Percentiles rank a stretch among this genome's conserved stretches.
These are phyloP conservation scores for Drosophila algonquin DNA, from an alignment of 2,888 invertebrate genomes.

Conservation along the genomic window DNA sequence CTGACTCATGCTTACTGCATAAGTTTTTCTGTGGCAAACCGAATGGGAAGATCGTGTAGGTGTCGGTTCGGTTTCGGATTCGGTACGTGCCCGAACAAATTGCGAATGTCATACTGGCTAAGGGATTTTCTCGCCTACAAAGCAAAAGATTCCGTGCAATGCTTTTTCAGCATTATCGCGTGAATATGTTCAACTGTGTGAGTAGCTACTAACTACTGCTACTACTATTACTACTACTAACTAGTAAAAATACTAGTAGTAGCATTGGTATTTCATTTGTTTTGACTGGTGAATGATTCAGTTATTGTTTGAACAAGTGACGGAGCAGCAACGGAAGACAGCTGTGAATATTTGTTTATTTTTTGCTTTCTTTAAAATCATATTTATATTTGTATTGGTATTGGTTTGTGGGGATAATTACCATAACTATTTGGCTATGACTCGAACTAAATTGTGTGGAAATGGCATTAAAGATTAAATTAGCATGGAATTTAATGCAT, in stretches of 20 bases:
- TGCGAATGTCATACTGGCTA: constrained; percentile 13
- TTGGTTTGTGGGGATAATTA: no score
- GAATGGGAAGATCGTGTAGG: not conserved
- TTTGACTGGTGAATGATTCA: not conserved
- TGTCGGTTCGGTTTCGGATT: not conserved
- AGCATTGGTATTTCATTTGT: not conserved
- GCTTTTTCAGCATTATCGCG: constrained; percentile 16
- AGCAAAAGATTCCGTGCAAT: not conserved
- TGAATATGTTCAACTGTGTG: not conserved
- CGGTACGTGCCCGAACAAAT: not conserved
- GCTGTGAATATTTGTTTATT: not conserved
- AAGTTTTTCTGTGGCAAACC: not conserved
- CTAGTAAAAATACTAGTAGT: not conserved
- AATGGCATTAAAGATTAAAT: not conserved
- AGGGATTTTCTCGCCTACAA: not conserved
- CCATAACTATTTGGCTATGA: not conserved
- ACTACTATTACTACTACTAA: not conserved
- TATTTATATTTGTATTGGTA: no score
- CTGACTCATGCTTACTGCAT: constrained; percentile 56
- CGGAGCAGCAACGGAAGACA: not conserved
- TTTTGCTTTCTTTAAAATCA: not conserved
- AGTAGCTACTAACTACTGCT: not conserved
- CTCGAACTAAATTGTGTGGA: not conserved
- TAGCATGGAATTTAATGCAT: not conserved
- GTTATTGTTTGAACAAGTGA: not conserved